Conservation (phyloP, 2,797 vertebrate species). For the Graptemys geographica region DNA sequence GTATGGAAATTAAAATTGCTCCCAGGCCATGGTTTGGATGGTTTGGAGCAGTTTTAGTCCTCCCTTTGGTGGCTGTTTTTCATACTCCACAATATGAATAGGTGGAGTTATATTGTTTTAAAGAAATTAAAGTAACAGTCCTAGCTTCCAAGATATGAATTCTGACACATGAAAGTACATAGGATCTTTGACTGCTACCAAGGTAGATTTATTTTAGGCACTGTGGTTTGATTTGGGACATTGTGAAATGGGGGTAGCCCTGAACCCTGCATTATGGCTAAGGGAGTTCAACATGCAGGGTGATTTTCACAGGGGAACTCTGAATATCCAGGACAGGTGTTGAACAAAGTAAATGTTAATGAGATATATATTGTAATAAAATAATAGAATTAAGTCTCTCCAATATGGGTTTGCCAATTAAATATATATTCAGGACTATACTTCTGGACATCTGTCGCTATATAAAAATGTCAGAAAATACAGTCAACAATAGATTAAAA, state of each 20-base stretch:
- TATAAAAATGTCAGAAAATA: neutral
- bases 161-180: neutral
- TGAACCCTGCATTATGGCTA: neutral
- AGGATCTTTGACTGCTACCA: neutral
- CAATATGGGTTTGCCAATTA: neutral
- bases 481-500: neutral
- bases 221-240: neutral
- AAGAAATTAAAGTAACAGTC: neutral
- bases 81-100: neutral
- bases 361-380: neutral
- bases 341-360: neutral
- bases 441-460: neutral
- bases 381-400: neutral
- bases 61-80: conserved; percentile 15
- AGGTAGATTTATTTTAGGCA: neutral
- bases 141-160: neutral
- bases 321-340: neutral
- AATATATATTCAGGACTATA: neutral
- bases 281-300: neutral
- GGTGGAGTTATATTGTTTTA: neutral
- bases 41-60: neutral
- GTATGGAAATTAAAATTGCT: neutral
- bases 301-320: neutral
- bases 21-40: neutral
- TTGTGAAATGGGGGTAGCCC: neutral